Evolutionary conservation across 2,797 vertebrate genomes (phyloP).

Genomic region (Podargus strigoides): DNA sequence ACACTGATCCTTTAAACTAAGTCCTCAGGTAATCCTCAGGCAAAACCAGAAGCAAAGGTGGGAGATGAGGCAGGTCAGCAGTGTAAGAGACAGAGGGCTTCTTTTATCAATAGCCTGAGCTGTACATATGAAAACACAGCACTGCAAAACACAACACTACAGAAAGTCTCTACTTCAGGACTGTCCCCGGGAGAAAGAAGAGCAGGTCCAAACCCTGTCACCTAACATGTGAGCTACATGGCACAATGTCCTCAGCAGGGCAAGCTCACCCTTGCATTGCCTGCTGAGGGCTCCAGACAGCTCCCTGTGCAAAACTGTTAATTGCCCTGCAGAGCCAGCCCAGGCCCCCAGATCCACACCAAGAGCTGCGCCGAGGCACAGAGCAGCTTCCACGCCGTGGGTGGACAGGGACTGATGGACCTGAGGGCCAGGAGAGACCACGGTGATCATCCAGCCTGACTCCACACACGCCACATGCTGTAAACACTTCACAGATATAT

Average conservation of each 20-base stretch:
- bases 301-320: not conserved
- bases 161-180: not conserved
- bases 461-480: not conserved
- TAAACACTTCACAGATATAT: not conserved
- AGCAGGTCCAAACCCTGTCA: not conserved
- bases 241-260: rapidly evolving
- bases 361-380: not conserved
- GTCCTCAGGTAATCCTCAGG: not conserved
- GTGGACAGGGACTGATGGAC: not conserved
- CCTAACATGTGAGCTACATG: rapidly evolving
- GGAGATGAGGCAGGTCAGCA: not conserved
- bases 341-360: rapidly evolving
- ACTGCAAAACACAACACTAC: not conserved
- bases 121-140: not conserved
- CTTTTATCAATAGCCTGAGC: not conserved
- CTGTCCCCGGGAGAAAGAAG: not conserved
- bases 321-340: not conserved
- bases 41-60: not conserved
- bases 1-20: not conserved
- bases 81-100: not conserved
- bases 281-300: not conserved
- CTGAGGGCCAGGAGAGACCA: not conserved
- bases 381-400: not conserved
- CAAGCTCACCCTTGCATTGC: not conserved
- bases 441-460: not conserved